Evolutionary conservation across 2,888 invertebrate genomes (phyloP).

Genomic region (Rhingia campestris): DNA sequence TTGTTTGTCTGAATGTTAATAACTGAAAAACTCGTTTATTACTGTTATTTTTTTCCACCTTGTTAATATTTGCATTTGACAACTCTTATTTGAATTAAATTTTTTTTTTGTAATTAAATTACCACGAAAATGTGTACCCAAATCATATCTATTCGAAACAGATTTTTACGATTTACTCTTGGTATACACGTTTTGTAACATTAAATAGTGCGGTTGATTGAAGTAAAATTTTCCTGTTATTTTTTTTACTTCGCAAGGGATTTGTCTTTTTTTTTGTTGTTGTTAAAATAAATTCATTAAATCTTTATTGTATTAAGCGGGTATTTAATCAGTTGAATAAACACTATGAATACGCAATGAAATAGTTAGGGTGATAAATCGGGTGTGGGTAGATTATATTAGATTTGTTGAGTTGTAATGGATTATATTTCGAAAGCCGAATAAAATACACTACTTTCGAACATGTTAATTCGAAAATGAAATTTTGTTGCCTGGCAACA

Average conservation of each 20-base stretch:
- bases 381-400: no score
- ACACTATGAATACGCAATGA: no score
- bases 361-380: no score
- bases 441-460: no score
- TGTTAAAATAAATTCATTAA: no score
- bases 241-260: not conserved
- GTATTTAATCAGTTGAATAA: no score
- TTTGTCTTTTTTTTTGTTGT: no score
- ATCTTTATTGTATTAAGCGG: no score
- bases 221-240: not conserved
- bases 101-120: slow-evolving; percentile 45
- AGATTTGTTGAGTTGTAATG: no score
- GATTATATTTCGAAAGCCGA: no score
- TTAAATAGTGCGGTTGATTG: not conserved
- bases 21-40: slow-evolving; percentile 34
- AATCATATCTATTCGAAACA: slow-evolving; percentile 9
- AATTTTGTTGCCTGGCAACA: no score
- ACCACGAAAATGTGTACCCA: slow-evolving; percentile 19
- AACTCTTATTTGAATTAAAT: slow-evolving; percentile 48
- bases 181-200: not conserved
- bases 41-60: not conserved
- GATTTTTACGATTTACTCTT: not conserved
- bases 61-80: slow-evolving; percentile 36
- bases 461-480: no score
- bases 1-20: slow-evolving; percentile 15